A percentile compares a stretch with the other conserved stretches of the same genome.
These are phyloP conservation scores for Pipistrellus pygmaeus DNA, from an alignment of 2,797 vertebrate species.

Conservation along the genomic window DNA sequence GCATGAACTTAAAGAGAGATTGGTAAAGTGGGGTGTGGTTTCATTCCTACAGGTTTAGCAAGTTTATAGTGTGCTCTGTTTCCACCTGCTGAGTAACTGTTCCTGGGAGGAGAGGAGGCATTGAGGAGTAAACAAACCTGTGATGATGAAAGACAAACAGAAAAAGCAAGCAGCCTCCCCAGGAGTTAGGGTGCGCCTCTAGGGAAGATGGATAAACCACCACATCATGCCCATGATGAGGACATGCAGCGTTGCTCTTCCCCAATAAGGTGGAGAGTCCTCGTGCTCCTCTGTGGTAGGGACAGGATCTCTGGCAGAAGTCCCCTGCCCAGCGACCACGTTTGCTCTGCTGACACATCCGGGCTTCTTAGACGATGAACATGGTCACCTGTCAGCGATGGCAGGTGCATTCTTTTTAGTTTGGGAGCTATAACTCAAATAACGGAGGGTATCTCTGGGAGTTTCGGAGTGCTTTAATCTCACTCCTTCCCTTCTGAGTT, in stretches of 20 bases:
- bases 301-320: background rate
- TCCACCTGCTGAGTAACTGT: background rate
- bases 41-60: background rate
- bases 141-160: background rate
- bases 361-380: background rate
- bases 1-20: background rate
- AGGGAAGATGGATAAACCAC: background rate
- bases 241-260: fast-evolving
- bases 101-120: background rate
- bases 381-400: background rate
- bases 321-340: background rate
- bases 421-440: background rate
- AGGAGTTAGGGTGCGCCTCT: background rate
- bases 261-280: background rate
- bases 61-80: background rate
- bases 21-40: background rate
- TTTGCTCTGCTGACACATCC: background rate
- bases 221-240: fast-evolving
- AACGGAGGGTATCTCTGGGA: background rate
- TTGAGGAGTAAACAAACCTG: background rate
- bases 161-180: background rate
- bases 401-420: constrained; percentile 20
- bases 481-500: background rate
- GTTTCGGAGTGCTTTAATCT: background rate
- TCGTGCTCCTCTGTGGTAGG: fast-evolving